Conservation (phyloP, 2,888 invertebrate genomes). For the Zelleria hepariella region DNA sequence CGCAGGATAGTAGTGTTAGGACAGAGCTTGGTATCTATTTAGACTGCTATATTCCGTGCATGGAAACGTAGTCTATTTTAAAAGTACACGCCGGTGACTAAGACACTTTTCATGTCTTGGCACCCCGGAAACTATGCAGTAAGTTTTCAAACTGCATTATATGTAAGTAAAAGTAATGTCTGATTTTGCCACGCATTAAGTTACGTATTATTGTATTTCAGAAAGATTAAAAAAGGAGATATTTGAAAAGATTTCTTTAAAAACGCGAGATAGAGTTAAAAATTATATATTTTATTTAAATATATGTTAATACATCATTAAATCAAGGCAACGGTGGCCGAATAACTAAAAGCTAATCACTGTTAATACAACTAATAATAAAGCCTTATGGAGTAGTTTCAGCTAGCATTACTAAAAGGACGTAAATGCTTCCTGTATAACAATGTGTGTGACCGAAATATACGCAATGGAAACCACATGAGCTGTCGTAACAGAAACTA, state of each 20-base stretch:
- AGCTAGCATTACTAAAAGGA: constrained; percentile 39
- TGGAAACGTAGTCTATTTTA: no score
- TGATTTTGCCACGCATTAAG: no score
- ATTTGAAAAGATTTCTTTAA: no score
- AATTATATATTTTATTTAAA: constrained; percentile 30
- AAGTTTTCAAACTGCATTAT: no score
- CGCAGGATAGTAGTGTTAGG: not conserved
- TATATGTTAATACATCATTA: constrained; percentile 48
- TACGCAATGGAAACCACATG: not conserved
- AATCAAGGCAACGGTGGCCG: constrained; percentile 41
- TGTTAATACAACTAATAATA: constrained; percentile 25
- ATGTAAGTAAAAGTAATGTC: no score
- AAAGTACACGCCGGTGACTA: no score
- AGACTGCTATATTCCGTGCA: not conserved
- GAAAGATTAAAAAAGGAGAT: no score
- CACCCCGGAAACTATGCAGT: no score
- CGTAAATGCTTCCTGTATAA: constrained; percentile 9
- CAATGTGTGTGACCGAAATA: not conserved
- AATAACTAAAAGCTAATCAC: constrained; percentile 45
- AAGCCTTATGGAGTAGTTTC: constrained; percentile 23
- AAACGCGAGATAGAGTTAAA: not conserved
- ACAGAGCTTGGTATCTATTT: not conserved
- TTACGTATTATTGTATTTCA: no score
- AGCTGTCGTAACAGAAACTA: not conserved
- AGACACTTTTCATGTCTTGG: no score